A percentile compares a stretch with the other conserved stretches of the same genome.
phyloP scores from a whole-genome alignment of 2,113 vertebrate species.

The Procapra przewalskii region DNA sequence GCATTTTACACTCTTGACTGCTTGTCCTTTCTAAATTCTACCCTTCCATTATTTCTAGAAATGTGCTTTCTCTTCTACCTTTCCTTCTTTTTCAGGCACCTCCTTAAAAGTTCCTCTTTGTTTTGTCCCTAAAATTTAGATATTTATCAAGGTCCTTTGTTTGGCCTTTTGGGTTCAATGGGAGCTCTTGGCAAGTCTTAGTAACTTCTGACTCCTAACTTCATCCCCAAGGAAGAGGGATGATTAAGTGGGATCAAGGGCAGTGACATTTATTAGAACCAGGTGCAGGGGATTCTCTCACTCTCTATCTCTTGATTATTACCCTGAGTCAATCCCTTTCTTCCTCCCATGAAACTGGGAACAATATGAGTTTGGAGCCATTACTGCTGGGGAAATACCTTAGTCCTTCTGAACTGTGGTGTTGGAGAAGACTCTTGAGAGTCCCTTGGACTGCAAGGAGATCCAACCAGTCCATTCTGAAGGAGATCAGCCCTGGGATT shows the following conservation, averaged over 20 bases:
- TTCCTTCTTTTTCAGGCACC: neutral
- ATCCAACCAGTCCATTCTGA: too few species aligned
- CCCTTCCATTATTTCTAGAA: neutral
- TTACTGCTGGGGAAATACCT: neutral
- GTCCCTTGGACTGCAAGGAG: too few species aligned
- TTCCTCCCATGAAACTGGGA: neutral
- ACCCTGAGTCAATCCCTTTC: neutral
- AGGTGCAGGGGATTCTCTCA: neutral
- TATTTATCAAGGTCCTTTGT: neutral
- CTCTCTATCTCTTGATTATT: neutral
- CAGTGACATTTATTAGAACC: conserved; percentile 29
- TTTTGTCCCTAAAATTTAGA: neutral
- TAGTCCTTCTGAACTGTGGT: neutral
- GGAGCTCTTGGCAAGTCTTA: neutral
- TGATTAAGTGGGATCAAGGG: neutral
- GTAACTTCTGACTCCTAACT: neutral
- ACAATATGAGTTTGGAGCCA: neutral
- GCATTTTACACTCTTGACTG: neutral
- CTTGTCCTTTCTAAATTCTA: neutral
- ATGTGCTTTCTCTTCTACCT: neutral
- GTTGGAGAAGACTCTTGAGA: too few species aligned
- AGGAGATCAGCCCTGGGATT: too few species aligned
- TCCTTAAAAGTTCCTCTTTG: neutral
- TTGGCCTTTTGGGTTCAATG: conserved; percentile 6
- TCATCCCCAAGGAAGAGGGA: conserved; percentile 10